Percentiles rank a stretch among this genome's conserved stretches.
Evolutionary conservation across 2,797 vertebrate genomes (phyloP).

Genomic region (Poeciliopsis infans): DNA sequence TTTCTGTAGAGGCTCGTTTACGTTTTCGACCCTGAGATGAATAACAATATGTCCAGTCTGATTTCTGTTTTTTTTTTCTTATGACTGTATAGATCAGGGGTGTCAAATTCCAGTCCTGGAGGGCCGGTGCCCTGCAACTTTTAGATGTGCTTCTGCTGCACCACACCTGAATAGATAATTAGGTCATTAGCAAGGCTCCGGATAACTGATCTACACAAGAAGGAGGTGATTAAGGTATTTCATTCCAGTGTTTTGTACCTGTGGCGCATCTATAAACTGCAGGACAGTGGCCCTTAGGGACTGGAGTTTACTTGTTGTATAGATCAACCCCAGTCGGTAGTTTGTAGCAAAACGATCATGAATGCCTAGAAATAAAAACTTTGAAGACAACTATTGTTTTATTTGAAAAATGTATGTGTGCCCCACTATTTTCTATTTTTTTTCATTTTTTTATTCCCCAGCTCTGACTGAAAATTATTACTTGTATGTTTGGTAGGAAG

Average conservation of each 20-base stretch:
- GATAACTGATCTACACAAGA: no score
- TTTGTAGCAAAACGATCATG: not conserved
- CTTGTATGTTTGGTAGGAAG: not conserved
- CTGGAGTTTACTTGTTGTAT: not conserved
- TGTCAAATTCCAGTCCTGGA: no score
- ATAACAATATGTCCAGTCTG: conserved; percentile 59
- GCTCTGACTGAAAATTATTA: not conserved
- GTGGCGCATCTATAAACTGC: no score
- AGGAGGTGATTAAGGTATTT: no score
- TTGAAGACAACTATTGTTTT: not conserved
- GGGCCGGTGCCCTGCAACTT: no score
- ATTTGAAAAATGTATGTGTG: not conserved
- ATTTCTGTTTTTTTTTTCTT: conserved; percentile 24
- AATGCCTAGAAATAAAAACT: not conserved
- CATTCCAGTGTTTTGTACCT: no score
- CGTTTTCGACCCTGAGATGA: conserved; percentile 60
- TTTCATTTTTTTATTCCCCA: not conserved
- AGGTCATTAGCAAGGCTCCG: no score
- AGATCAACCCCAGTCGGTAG: not conserved
- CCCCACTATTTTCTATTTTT: not conserved
- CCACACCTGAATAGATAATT: no score
- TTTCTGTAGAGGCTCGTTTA: conserved; percentile 63
- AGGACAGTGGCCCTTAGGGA: no score
- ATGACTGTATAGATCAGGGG: not conserved
- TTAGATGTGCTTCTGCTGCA: no score